These are phyloP conservation scores for Ophion costatus DNA, from an alignment of 2,888 invertebrate species.

Conservation along the genomic window DNA sequence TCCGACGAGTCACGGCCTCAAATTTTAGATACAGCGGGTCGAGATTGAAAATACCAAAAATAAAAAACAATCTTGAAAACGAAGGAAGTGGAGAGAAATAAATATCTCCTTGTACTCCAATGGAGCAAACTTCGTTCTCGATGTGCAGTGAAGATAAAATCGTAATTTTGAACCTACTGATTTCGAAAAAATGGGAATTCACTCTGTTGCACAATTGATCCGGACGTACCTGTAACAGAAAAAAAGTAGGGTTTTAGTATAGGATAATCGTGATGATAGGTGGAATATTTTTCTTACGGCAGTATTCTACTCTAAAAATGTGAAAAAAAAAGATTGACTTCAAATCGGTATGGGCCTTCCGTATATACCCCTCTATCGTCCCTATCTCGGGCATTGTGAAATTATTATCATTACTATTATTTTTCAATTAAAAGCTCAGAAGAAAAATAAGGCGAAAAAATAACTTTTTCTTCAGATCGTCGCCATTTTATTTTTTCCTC, in stretches of 20 bases:
- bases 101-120: not conserved
- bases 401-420: no score
- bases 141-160: not conserved
- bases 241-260: conserved; percentile 33
- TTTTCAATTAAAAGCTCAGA: no score
- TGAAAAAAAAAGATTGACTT: no score
- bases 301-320: not conserved
- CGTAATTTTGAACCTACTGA: conserved; percentile 42
- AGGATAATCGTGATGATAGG: not conserved
- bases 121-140: not conserved
- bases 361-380: no score
- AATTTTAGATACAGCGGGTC: not conserved
- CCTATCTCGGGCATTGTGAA: no score
- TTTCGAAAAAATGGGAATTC: conserved; percentile 8
- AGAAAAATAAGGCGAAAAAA: no score
- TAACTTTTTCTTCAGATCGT: no score
- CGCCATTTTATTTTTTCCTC: no score
- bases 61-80: not conserved
- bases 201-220: conserved; percentile 15
- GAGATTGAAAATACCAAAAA: not conserved
- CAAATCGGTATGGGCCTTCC: no score
- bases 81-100: not conserved
- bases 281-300: conserved; percentile 29
- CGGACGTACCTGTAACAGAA: conserved; percentile 68
- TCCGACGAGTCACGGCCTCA: not conserved